phyloP scores from a whole-genome alignment of 2,888 invertebrate genomes.

The Acanthacorydalis orientalis region DNA sequence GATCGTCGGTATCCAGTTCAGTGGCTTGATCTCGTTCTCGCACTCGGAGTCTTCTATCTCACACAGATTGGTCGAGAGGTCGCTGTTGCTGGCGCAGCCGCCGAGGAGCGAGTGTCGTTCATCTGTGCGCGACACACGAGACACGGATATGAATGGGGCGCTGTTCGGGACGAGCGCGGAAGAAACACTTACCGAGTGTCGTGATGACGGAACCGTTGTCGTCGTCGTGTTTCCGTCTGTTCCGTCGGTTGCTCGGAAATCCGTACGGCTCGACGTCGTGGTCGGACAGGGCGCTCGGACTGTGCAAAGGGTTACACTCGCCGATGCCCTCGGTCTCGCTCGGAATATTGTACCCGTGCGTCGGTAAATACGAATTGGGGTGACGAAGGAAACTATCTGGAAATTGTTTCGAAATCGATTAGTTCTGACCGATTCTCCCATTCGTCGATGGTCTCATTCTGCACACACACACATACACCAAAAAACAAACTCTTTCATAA shows the following conservation, averaged over 20 bases:
- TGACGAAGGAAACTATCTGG: constrained; percentile 58
- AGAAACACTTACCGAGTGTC: constrained; percentile 33
- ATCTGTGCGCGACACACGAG: constrained; percentile 27
- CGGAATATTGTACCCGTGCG: constrained; percentile 42
- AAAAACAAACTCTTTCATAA: too few relatives aligned
- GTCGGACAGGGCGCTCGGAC: constrained; percentile 27
- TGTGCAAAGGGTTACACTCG: constrained; percentile 16
- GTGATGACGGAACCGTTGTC: constrained; percentile 53
- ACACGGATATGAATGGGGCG: too few relatives aligned
- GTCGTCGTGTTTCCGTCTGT: constrained; percentile 31
- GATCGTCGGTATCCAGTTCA: constrained; percentile 22
- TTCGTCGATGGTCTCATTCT: too few relatives aligned
- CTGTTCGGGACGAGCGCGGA: too few relatives aligned
- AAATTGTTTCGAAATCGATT: background rate
- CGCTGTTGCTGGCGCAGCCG: constrained; percentile 58
- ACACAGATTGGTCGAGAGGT: constrained; percentile 74
- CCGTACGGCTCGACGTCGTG: constrained; percentile 29
- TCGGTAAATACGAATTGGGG: constrained; percentile 68
- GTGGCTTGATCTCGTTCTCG: constrained; percentile 34
- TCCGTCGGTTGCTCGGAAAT: constrained; percentile 28
- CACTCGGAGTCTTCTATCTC: constrained; percentile 83
- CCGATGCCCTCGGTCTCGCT: constrained; percentile 39
- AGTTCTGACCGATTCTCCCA: too few relatives aligned
- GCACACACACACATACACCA: too few relatives aligned
- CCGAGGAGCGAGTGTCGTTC: constrained; percentile 62